Percentiles rank a stretch among this genome's conserved stretches.
Evolutionary conservation across 2,797 vertebrate genomes (phyloP).

Genomic region (Falco biarmicus): DNA sequence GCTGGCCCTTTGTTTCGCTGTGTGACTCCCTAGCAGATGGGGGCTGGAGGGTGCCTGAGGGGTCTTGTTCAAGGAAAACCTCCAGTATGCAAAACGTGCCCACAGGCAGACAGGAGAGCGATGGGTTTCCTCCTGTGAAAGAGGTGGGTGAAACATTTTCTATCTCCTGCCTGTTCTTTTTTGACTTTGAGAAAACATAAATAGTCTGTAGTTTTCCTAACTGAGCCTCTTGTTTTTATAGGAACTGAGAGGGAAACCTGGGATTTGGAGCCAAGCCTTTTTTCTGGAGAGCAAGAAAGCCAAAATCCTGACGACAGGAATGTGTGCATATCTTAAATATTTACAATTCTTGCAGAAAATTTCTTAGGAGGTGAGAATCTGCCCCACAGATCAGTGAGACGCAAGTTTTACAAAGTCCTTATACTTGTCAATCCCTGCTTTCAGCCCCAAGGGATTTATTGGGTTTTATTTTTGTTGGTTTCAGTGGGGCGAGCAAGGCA

Average conservation of each 20-base stretch:
- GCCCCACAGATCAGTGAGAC: neutral
- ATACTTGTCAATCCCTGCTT: neutral
- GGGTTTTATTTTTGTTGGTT: neutral
- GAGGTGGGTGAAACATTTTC: neutral
- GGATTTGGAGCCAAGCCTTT: neutral
- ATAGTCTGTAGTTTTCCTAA: neutral
- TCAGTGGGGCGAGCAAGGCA: neutral
- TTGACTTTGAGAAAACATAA: neutral
- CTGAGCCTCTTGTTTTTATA: neutral
- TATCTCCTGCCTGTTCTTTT: neutral
- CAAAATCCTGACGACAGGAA: neutral
- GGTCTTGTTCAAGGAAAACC: constrained; percentile 61
- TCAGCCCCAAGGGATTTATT: neutral
- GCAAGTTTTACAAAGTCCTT: neutral
- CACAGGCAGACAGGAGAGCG: neutral
- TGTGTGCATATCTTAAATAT: neutral
- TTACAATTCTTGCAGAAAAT: neutral
- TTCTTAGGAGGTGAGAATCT: neutral
- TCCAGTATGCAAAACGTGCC: constrained; percentile 43
- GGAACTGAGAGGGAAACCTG: constrained; percentile 7
- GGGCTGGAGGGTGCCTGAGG: constrained; percentile 56
- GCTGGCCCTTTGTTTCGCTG: constrained; percentile 56
- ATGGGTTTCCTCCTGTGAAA: constrained; percentile 3
- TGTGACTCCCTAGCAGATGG: constrained; percentile 54
- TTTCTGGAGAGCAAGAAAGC: neutral